phyloP scores from a whole-genome alignment of 2,113 vertebrate genomes.

The Baryphthengus martii region DNA sequence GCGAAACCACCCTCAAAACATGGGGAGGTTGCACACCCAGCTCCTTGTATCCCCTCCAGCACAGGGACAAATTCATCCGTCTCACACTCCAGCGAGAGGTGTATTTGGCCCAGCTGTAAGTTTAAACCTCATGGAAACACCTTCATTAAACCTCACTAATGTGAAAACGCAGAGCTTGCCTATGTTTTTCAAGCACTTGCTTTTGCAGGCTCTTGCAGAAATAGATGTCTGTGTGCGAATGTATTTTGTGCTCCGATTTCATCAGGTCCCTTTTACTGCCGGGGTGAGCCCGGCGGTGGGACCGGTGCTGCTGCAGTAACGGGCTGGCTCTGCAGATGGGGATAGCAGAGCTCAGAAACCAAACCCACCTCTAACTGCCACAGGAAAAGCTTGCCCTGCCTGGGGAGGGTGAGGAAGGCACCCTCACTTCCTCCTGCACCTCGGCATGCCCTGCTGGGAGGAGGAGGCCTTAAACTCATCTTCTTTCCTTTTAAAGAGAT shows the following conservation, averaged over 20 bases:
- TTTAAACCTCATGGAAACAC: neutral
- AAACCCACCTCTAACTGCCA: neutral
- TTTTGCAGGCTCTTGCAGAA: neutral
- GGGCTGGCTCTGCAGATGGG: slow-evolving; percentile 50
- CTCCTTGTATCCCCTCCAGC: fast-evolving
- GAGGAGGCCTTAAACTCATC: neutral
- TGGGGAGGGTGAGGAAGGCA: neutral
- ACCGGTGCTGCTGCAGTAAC: slow-evolving; percentile 47
- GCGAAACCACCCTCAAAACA: neutral
- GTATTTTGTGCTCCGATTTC: neutral
- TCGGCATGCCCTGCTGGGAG: fast-evolving
- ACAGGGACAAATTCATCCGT: neutral
- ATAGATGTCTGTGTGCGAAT: neutral
- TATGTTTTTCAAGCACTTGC: neutral
- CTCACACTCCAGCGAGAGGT: neutral
- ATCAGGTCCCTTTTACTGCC: neutral
- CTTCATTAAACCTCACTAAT: neutral
- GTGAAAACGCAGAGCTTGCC: neutral
- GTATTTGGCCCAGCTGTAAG: neutral
- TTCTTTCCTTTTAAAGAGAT: neutral
- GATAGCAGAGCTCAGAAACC: slow-evolving; percentile 56
- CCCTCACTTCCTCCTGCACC: neutral
- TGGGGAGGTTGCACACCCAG: fast-evolving
- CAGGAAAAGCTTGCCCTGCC: neutral
- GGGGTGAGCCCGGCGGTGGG: fast-evolving